Evolutionary conservation across 2,888 invertebrate species (phyloP).

Genomic region (Drosophila greeni): DNA sequence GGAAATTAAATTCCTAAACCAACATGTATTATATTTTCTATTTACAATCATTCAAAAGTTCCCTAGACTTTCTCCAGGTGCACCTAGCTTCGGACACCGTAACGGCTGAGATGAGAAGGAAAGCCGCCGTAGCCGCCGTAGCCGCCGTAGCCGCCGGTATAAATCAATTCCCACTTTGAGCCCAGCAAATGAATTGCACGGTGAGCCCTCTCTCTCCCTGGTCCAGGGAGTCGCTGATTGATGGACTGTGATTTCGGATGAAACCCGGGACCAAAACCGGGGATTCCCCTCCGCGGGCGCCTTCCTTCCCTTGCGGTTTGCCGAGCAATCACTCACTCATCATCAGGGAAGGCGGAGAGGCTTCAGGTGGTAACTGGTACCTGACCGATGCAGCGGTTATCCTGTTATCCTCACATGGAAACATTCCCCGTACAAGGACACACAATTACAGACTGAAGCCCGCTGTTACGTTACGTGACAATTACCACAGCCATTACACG

Average conservation of each 20-base stretch:
- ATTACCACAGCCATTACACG: constrained; percentile 57
- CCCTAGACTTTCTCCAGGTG: neutral
- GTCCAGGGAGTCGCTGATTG: constrained; percentile 17
- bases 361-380: neutral
- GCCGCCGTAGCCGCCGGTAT: neutral
- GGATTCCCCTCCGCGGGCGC: neutral
- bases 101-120: neutral
- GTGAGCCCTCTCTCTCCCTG: neutral
- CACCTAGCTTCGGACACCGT: neutral
- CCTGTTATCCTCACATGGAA: neutral
- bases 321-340: constrained; percentile 27
- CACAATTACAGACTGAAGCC: neutral
- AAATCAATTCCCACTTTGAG: constrained; percentile 55
- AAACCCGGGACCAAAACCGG: neutral
- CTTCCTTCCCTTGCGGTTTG: neutral
- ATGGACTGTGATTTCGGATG: constrained; percentile 12
- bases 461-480: constrained; percentile 59
- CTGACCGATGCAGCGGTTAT: neutral
- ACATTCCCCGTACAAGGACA: neutral
- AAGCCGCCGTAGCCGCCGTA: neutral
- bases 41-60: neutral
- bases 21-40: too few relatives aligned
- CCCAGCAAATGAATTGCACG: constrained; percentile 38
- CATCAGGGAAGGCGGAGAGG: neutral
- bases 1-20: neutral